These are phyloP conservation scores for Rhopalosiphum nymphaeae DNA, from an alignment of 2,888 invertebrate species.

Conservation along the genomic window DNA sequence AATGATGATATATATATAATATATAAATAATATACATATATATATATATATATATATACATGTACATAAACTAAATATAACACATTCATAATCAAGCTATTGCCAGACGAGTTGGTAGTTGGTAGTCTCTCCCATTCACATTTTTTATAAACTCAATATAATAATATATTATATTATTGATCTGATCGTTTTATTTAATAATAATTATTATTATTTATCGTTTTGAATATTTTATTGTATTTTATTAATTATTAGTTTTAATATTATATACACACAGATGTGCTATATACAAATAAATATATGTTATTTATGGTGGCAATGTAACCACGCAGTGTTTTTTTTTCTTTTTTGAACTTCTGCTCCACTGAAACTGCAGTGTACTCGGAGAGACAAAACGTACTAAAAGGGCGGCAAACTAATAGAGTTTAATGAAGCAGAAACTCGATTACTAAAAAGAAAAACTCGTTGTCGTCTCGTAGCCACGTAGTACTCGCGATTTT, in stretches of 20 bases:
- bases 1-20: neutral
- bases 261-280: neutral
- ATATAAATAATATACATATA: too few species aligned
- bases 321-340: neutral
- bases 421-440: conserved; percentile 58
- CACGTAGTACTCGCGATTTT: neutral
- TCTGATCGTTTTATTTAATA: neutral
- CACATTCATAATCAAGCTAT: neutral
- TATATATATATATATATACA: neutral
- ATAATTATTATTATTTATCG: neutral
- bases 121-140: neutral
- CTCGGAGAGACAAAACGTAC: neutral
- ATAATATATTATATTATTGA: neutral
- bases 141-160: neutral
- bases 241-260: neutral
- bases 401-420: neutral
- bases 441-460: conserved; percentile 42
- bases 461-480: conserved; percentile 14
- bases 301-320: neutral
- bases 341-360: neutral
- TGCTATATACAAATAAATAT: neutral
- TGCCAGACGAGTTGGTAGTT: neutral
- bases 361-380: neutral
- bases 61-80: neutral
- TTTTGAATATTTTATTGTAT: neutral